These are phyloP conservation scores for Microchirus variegatus DNA, from an alignment of 2,797 vertebrate genomes.

Conservation along the genomic window DNA sequence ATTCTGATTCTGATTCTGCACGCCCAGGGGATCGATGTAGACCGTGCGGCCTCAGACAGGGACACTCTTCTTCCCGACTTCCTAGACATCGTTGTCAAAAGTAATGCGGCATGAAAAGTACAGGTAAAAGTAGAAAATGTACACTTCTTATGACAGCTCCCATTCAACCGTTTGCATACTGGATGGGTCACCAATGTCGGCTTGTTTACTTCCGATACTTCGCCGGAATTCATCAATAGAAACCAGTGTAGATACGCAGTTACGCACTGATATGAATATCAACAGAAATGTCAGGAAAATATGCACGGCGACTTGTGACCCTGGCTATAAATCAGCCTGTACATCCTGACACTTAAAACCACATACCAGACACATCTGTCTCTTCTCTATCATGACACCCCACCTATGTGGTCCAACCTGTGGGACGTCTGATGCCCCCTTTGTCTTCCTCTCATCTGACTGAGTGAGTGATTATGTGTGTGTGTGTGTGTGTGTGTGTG, in stretches of 20 bases:
- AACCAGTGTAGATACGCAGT: slow-evolving; percentile 17
- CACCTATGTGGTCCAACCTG: slow-evolving; percentile 69
- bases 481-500: slow-evolving; percentile 36
- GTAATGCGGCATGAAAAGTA: no score
- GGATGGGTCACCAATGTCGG: no score
- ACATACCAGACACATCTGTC: slow-evolving; percentile 64
- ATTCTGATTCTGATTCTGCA: no score
- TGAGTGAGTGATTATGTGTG: slow-evolving; percentile 57
- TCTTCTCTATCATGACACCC: slow-evolving; percentile 54
- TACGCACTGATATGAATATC: neutral
- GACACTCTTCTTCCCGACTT: no score
- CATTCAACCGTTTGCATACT: no score
- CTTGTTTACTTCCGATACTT: no score
- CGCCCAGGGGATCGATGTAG: no score
- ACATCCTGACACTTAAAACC: slow-evolving; percentile 31
- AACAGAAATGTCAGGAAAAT: slow-evolving; percentile 2
- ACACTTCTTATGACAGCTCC: no score
- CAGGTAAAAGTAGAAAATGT: no score
- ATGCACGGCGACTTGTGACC: neutral
- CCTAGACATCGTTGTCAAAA: no score
- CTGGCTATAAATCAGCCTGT: slow-evolving; percentile 5
- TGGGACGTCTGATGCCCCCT: slow-evolving; percentile 57
- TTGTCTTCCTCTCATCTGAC: slow-evolving; percentile 51
- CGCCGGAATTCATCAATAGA: no score
- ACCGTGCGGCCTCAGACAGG: no score